Conservation (phyloP, 1,140 invertebrate species). For the Leptinotarsa undecemlineata region DNA sequence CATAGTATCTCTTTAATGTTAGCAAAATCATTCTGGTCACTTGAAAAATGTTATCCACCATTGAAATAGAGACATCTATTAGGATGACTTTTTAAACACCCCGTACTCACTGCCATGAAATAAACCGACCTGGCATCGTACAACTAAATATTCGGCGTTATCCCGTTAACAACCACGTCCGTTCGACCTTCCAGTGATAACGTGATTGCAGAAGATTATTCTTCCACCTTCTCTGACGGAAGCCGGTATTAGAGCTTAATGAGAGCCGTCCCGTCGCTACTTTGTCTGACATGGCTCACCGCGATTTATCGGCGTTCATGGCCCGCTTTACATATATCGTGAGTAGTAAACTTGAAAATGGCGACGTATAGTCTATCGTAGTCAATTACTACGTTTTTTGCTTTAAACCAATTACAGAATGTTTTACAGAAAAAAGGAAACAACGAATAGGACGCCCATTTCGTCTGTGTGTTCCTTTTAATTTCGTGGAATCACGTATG, state of each 20-base stretch:
- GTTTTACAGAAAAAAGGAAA: background rate
- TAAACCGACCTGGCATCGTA: background rate
- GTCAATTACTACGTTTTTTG: background rate
- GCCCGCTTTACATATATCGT: background rate
- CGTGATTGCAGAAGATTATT: background rate
- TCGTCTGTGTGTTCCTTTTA: background rate
- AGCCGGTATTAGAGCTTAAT: background rate
- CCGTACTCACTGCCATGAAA: no score
- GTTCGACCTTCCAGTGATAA: background rate
- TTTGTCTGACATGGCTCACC: background rate
- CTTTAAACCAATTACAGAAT: background rate
- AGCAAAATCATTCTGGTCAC: no score
- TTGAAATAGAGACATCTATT: no score
- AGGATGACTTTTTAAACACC: no score
- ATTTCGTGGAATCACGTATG: background rate
- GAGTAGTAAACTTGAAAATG: background rate
- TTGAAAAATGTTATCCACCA: no score
- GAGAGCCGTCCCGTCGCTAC: background rate
- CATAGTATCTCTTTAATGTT: no score
- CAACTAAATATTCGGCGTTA: background rate
- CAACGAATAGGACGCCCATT: background rate
- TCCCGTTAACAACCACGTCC: background rate
- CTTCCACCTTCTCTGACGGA: background rate
- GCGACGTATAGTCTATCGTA: background rate
- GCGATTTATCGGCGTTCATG: background rate